A percentile compares a stretch with the other conserved stretches of the same genome.
phyloP scores from a whole-genome alignment of 2,888 invertebrate genomes.

The Luperina nickerlii region DNA sequence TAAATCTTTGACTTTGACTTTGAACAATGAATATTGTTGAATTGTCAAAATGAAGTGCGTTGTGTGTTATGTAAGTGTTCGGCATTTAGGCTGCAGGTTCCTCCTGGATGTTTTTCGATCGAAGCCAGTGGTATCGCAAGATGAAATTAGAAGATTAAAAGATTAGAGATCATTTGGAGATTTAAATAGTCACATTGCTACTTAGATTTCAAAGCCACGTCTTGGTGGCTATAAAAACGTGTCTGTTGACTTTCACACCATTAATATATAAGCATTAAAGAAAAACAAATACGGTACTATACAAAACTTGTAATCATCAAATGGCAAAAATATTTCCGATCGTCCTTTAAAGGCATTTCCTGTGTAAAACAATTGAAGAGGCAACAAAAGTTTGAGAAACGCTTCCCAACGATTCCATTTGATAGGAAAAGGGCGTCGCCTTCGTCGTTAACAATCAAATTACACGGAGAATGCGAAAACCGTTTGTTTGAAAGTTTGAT shows the following conservation, averaged over 20 bases:
- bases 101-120: background rate
- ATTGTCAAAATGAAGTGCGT: background rate
- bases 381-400: conserved; percentile 52
- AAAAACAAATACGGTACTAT: background rate
- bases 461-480: conserved; percentile 49
- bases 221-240: background rate
- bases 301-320: conserved; percentile 28
- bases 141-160: background rate
- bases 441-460: conserved; percentile 56
- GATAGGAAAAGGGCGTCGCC: conserved; percentile 45
- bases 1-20: too few species aligned
- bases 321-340: conserved; percentile 53
- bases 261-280: background rate
- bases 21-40: background rate
- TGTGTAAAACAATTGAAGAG: conserved; percentile 44
- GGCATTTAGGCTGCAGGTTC: background rate
- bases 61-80: background rate
- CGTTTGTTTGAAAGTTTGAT: conserved; percentile 54
- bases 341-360: conserved; percentile 51
- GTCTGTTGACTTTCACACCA: background rate
- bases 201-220: background rate
- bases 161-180: background rate
- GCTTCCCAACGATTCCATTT: conserved; percentile 44
- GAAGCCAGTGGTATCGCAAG: background rate
- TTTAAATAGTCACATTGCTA: background rate